Percentiles rank a stretch among this genome's conserved stretches.
These are phyloP conservation scores for Zenarchopterus dispar DNA, from an alignment of 2,797 vertebrate genomes.

Conservation along the genomic window DNA sequence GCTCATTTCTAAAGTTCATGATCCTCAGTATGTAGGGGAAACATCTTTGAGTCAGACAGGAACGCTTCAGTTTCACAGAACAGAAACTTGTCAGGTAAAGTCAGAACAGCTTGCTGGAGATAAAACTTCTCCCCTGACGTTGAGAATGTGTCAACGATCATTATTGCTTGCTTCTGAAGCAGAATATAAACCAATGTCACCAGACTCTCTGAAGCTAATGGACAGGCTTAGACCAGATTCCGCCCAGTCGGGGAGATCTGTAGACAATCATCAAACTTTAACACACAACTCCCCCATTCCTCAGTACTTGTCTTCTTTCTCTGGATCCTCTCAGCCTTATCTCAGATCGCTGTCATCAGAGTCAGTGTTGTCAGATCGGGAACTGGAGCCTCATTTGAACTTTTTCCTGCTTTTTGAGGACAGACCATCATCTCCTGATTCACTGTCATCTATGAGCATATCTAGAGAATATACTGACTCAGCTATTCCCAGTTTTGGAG, in stretches of 20 bases:
- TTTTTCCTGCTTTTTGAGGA: constrained; percentile 24
- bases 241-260: constrained; percentile 39
- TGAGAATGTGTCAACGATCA: constrained; percentile 24
- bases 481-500: constrained; percentile 64
- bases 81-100: constrained; percentile 12
- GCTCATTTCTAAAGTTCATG: constrained; percentile 64
- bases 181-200: constrained; percentile 44
- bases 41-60: constrained; percentile 39
- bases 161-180: constrained; percentile 49
- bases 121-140: constrained; percentile 1
- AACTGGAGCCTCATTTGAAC: constrained; percentile 31
- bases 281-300: constrained; percentile 62
- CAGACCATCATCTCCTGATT: constrained; percentile 55
- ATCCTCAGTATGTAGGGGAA: constrained; percentile 67
- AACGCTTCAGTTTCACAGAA: constrained; percentile 18
- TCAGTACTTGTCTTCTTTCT: constrained; percentile 23
- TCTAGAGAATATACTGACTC: constrained; percentile 61
- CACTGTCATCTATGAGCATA: constrained; percentile 42
- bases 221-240: constrained; percentile 42
- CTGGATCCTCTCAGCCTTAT: constrained; percentile 7
- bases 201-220: constrained; percentile 17
- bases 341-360: constrained; percentile 54
- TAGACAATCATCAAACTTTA: constrained; percentile 41
- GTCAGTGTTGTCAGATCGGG: constrained; percentile 48
- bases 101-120: background rate